These are phyloP conservation scores for Podarcis raffonei DNA, from an alignment of 2,113 vertebrate genomes.

Conservation along the genomic window DNA sequence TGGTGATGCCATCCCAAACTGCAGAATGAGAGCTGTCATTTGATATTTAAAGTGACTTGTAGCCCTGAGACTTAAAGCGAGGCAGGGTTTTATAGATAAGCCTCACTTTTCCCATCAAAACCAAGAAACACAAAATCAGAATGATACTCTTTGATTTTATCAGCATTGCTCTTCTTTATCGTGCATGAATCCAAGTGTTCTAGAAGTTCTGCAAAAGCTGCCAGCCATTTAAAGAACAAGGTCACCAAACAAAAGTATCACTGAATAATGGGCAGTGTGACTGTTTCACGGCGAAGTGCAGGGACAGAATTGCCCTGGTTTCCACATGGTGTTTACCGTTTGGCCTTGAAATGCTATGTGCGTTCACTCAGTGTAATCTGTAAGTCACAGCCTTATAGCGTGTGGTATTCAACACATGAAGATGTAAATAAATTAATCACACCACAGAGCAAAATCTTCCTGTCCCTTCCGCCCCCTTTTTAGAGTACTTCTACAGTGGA, in stretches of 20 bases:
- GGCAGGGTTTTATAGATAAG: constrained; percentile 20
- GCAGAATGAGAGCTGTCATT: constrained; percentile 42
- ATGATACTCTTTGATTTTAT: constrained; percentile 3
- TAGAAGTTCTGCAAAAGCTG: neutral
- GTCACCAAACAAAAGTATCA: neutral
- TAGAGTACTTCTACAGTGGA: constrained; percentile 30
- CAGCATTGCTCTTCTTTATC: neutral
- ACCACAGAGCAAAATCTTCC: neutral
- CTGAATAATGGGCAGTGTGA: neutral
- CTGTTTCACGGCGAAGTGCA: neutral
- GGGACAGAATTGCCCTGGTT: neutral
- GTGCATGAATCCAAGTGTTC: neutral
- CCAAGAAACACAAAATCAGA: neutral
- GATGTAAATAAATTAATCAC: neutral
- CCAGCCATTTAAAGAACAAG: neutral
- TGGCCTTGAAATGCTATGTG: constrained; percentile 11
- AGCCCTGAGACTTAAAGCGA: constrained; percentile 18
- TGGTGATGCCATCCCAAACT: constrained; percentile 13
- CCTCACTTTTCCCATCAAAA: neutral
- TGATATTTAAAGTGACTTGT: constrained; percentile 34
- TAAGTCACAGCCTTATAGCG: constrained; percentile 13
- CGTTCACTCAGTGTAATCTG: constrained; percentile 24
- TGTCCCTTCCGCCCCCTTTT: neutral
- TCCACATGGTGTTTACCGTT: constrained; percentile 8
- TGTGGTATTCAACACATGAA: neutral